Conservation (phyloP, 1,140 invertebrate species). For the Rhagoletis zephyria region DNA sequence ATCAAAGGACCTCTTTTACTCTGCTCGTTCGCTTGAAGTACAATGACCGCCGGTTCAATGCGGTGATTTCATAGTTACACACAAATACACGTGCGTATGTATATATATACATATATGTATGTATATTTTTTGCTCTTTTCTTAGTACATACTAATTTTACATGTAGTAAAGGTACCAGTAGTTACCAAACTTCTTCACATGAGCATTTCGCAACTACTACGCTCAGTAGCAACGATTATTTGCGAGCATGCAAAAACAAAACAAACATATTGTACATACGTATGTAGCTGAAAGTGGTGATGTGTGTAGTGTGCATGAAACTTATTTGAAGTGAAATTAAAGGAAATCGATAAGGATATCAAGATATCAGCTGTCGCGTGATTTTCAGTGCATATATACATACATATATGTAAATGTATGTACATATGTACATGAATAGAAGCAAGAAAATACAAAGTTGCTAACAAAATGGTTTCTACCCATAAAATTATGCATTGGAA, state of each 20-base stretch:
- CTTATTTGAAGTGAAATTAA: neutral
- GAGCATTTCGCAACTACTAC: neutral
- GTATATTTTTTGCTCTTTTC: no score
- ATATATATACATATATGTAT: no score
- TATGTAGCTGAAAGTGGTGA: neutral
- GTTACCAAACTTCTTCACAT: conserved; percentile 14
- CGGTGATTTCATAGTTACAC: conserved; percentile 17
- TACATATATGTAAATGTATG: neutral
- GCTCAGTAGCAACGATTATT: conserved; percentile 4
- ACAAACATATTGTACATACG: no score
- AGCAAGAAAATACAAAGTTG: no score
- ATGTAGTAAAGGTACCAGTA: conserved; percentile 3
- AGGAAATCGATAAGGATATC: conserved; percentile 28
- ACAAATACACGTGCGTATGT: neutral
- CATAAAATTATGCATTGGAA: no score
- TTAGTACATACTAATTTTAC: no score
- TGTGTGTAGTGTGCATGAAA: neutral
- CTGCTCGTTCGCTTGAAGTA: conserved; percentile 26
- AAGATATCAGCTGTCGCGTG: conserved; percentile 8
- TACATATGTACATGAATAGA: no score
- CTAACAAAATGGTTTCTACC: no score
- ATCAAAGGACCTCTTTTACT: conserved; percentile 29
- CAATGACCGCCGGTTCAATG: conserved; percentile 18
- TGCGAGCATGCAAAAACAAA: conserved; percentile 5
- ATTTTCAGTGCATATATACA: neutral